Percentiles rank a stretch among this genome's conserved stretches.
phyloP scores from a whole-genome alignment of 2,113 vertebrate species.

The Myiozetetes cayanensis region DNA sequence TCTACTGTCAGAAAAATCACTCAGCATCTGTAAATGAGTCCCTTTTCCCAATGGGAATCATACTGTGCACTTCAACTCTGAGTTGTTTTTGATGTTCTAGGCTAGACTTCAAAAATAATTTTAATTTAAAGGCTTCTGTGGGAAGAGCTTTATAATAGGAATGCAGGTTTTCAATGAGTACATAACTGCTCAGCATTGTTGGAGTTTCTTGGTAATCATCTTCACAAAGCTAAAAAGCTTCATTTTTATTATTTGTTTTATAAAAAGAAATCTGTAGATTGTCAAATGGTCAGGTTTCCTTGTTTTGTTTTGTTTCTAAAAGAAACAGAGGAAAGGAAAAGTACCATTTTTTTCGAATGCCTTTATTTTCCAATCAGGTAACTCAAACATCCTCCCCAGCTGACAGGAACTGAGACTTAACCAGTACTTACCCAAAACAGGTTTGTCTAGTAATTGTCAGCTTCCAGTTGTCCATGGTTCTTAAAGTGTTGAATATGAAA shows the following conservation, averaged over 20 bases:
- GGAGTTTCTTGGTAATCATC: neutral
- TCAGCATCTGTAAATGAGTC: conserved; percentile 10
- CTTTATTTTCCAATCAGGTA: conserved; percentile 61
- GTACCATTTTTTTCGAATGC: neutral
- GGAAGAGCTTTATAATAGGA: conserved; percentile 35
- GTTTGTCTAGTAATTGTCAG: neutral
- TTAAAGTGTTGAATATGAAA: neutral
- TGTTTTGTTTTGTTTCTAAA: conserved; percentile 43
- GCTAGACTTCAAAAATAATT: conserved; percentile 46
- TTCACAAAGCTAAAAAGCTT: neutral
- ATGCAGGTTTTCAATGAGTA: conserved; percentile 34
- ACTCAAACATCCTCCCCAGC: conserved; percentile 64
- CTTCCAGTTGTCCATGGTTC: neutral
- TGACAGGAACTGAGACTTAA: conserved; percentile 49
- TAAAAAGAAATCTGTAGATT: conserved; percentile 20
- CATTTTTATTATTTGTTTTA: conserved; percentile 35
- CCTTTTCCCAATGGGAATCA: conserved; percentile 21
- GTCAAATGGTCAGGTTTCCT: conserved; percentile 11
- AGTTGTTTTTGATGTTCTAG: conserved; percentile 56
- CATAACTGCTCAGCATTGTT: neutral
- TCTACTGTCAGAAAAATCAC: neutral
- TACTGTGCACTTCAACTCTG: conserved; percentile 37
- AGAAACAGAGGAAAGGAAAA: conserved; percentile 39
- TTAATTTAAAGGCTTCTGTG: conserved; percentile 48
- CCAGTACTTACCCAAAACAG: conserved; percentile 27